Conservation (phyloP, 2,888 invertebrate genomes). For the Dione juno region DNA sequence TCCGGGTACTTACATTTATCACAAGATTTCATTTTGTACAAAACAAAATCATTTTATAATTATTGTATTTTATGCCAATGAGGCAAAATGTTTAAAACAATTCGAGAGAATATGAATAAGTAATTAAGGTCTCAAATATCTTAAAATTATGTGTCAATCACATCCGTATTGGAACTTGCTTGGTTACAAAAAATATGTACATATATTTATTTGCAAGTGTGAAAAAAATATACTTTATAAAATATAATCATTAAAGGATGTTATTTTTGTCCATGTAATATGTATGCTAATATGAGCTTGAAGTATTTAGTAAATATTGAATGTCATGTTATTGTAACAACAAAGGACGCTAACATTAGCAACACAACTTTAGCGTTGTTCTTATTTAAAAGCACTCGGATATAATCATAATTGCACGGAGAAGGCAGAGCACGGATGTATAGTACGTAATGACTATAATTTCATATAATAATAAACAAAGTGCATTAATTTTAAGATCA, state of each 20-base stretch:
- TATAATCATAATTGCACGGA: not conserved
- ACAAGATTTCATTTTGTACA: too few species aligned
- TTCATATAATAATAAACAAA: slow-evolving; percentile 1
- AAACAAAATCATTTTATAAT: too few species aligned
- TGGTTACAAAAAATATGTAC: not conserved
- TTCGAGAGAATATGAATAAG: not conserved
- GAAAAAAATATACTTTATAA: not conserved
- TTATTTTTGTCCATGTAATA: not conserved
- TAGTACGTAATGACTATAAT: not conserved
- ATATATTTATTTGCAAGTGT: too few species aligned
- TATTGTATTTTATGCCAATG: not conserved
- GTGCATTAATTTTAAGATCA: not conserved
- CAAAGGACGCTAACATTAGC: too few species aligned
- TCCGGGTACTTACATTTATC: too few species aligned
- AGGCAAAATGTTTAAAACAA: not conserved
- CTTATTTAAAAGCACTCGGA: not conserved
- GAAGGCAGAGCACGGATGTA: not conserved
- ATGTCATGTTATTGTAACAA: too few species aligned
- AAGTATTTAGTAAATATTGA: too few species aligned
- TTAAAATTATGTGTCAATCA: not conserved
- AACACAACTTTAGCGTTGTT: too few species aligned
- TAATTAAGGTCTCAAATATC: not conserved
- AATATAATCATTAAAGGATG: not conserved
- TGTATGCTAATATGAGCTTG: too few species aligned
- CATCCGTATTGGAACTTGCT: slow-evolving; percentile 1